A percentile compares a stretch with the other conserved stretches of the same genome.
These are phyloP conservation scores for Somateria mollissima DNA, from an alignment of 2,797 vertebrate species.

Conservation along the genomic window DNA sequence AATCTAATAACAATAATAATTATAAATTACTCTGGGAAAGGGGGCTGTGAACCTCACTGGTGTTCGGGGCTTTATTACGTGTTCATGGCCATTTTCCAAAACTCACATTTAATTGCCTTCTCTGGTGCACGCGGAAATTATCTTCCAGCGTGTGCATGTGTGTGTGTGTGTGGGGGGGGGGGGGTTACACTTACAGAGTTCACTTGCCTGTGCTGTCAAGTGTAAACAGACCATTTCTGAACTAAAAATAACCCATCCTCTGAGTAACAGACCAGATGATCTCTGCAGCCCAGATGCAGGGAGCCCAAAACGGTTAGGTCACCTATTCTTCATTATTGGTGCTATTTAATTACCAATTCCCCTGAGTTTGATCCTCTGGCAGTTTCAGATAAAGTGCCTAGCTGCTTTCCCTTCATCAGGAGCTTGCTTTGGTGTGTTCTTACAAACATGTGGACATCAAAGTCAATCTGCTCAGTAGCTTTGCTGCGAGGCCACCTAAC, in stretches of 20 bases:
- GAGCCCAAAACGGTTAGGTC: not conserved
- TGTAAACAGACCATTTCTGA: slow-evolving; percentile 2
- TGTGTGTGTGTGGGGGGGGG: no score
- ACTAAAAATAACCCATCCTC: slow-evolving; percentile 2
- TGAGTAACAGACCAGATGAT: not conserved
- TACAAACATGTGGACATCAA: not conserved
- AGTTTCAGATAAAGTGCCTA: accelerated
- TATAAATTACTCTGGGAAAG: not conserved
- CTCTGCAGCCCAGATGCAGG: not conserved
- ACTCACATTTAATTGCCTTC: not conserved
- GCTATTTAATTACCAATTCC: not conserved
- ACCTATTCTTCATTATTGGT: not conserved
- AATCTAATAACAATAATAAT: not conserved
- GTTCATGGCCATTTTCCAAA: not conserved
- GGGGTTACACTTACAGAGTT: not conserved
- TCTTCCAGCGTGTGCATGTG: accelerated
- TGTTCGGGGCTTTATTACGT: not conserved
- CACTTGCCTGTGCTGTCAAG: not conserved
- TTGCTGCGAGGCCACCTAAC: not conserved
- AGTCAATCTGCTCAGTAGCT: not conserved
- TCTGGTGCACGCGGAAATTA: not conserved
- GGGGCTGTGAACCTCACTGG: not conserved
- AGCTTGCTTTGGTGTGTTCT: not conserved
- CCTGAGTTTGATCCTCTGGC: not conserved
- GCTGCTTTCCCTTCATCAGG: not conserved